Conservation (phyloP, 2,888 invertebrate genomes). For the Mantis religiosa region DNA sequence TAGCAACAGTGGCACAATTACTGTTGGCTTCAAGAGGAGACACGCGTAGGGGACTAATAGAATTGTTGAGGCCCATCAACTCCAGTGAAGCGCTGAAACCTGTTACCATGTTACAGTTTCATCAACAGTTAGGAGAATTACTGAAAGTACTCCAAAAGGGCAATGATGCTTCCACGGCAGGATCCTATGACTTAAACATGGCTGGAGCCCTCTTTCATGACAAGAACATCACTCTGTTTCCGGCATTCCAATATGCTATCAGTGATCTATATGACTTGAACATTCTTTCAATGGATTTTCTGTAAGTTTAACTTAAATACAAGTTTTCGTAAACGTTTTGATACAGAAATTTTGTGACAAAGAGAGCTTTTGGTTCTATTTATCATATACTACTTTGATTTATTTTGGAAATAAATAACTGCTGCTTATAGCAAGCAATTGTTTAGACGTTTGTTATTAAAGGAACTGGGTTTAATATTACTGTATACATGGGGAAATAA, state of each 20-base stretch:
- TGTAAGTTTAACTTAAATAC: slow-evolving; percentile 8
- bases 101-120: background rate
- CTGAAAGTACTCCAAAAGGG: slow-evolving; percentile 36
- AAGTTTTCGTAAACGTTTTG: no score
- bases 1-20: slow-evolving; percentile 42
- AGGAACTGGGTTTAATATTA: no score
- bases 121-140: slow-evolving; percentile 39
- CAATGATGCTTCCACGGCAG: slow-evolving; percentile 27
- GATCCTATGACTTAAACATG: slow-evolving; percentile 36
- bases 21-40: slow-evolving; percentile 43
- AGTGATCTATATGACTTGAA: slow-evolving; percentile 38
- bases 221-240: slow-evolving; percentile 35
- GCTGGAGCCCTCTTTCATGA: slow-evolving; percentile 41
- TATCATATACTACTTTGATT: no score
- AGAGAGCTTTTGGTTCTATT: no score
- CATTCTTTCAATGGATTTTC: slow-evolving; percentile 38
- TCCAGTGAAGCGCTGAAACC: background rate
- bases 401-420: no score
- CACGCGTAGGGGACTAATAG: slow-evolving; percentile 39
- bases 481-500: no score
- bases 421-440: no score
- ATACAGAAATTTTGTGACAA: no score
- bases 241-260: slow-evolving; percentile 36
- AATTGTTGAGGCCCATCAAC: slow-evolving; percentile 37
- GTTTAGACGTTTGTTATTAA: no score